Conservation (phyloP, 2,797 vertebrate genomes). For the Limnodromus scolopaceus region DNA sequence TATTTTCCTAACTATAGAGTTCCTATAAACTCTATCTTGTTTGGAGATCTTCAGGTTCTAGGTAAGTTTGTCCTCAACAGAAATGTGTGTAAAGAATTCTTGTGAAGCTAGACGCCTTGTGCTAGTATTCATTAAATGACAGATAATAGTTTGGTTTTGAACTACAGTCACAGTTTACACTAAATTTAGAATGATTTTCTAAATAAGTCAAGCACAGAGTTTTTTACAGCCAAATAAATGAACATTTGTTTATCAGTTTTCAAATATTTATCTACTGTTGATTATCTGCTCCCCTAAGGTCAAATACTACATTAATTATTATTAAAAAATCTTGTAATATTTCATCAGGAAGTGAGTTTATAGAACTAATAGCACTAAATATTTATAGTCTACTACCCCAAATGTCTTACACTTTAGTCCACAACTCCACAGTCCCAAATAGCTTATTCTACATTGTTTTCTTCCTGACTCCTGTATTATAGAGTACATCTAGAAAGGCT, state of each 20-base stretch:
- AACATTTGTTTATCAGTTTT: not conserved
- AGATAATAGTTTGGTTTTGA: not conserved
- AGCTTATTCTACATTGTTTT: not conserved
- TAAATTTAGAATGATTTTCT: not conserved
- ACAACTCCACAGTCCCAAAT: not conserved
- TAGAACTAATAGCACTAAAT: not conserved
- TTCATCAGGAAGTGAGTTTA: not conserved
- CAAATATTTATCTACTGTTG: not conserved
- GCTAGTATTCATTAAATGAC: not conserved
- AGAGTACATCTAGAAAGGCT: slow-evolving; percentile 47
- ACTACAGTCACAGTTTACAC: not conserved
- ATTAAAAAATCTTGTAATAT: not conserved
- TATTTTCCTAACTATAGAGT: not conserved
- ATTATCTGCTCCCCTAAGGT: not conserved
- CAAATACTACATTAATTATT: not conserved
- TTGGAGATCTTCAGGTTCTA: not conserved
- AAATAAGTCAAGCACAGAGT: not conserved
- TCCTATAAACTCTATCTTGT: not conserved
- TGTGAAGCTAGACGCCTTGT: not conserved
- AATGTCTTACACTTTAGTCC: not conserved
- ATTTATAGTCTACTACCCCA: not conserved
- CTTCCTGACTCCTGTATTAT: not conserved
- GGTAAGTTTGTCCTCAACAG: not conserved
- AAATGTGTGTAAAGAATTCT: not conserved
- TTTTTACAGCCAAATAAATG: not conserved